phyloP scores from a whole-genome alignment of 2,888 invertebrate genomes.

The Lasioglossum lativentre region DNA sequence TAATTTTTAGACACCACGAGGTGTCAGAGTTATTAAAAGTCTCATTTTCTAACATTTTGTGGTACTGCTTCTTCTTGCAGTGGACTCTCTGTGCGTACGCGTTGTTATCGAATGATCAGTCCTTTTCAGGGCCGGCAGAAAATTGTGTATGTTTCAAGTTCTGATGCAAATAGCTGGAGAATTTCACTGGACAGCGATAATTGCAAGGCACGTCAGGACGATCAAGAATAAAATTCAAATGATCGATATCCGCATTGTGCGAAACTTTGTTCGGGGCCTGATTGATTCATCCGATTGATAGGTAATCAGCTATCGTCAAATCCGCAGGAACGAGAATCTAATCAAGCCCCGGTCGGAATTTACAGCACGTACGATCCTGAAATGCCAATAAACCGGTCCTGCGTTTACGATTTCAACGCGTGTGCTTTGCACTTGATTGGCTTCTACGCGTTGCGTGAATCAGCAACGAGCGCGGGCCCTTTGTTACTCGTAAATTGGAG shows the following conservation, averaged over 20 bases:
- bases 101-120: no score
- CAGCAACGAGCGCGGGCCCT: slow-evolving; percentile 54
- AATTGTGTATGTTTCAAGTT: no score
- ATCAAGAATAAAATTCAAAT: slow-evolving; percentile 1
- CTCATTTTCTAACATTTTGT: not conserved
- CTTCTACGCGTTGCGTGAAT: slow-evolving; percentile 53
- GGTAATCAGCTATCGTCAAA: slow-evolving; percentile 61
- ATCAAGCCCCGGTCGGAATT: slow-evolving; percentile 52
- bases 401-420: slow-evolving; percentile 62
- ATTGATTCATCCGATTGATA: slow-evolving; percentile 59
- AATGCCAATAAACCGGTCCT: slow-evolving; percentile 59
- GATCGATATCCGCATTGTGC: not conserved
- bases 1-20: no score
- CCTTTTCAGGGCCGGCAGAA: not conserved
- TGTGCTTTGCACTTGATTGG: slow-evolving; percentile 63
- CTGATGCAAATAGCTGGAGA: not conserved
- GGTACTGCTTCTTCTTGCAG: no score
- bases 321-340: slow-evolving; percentile 57
- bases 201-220: not conserved
- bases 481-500: slow-evolving; percentile 62
- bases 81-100: no score
- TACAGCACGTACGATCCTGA: slow-evolving; percentile 56
- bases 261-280: slow-evolving; percentile 13
- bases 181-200: not conserved
- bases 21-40: not conserved